A percentile compares a stretch with the other conserved stretches of the same genome.
Conservation (phyloP, 92 coral and sea anemone species). For the Palythoa grandiflora region DNA sequence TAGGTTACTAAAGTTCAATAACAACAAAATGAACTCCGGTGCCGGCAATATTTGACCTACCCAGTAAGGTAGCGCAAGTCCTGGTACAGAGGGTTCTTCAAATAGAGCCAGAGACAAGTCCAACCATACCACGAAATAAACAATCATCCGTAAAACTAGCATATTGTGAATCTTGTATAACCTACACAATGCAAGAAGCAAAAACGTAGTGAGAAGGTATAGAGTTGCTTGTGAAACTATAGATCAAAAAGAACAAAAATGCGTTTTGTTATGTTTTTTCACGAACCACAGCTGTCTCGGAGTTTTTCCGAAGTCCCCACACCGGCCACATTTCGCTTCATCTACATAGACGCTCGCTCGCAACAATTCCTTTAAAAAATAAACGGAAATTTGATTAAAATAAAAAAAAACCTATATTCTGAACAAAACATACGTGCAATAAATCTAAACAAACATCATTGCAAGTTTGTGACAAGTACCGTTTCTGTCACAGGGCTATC, state of each 20-base stretch:
- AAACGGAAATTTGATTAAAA: neutral
- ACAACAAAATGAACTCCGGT: neutral
- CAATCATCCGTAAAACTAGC: conserved; percentile 64
- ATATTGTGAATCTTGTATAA: conserved; percentile 86
- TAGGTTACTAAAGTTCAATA: neutral
- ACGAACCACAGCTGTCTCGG: conserved; percentile 78
- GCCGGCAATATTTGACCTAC: conserved; percentile 50
- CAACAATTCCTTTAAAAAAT: conserved; percentile 73
- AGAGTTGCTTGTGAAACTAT: neutral
- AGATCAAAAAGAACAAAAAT: neutral
- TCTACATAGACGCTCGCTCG: conserved; percentile 85
- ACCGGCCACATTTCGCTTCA: conserved; percentile 93
- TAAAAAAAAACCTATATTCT: neutral
- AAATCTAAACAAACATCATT: conserved; percentile 24
- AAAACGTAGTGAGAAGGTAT: neutral
- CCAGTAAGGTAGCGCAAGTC: conserved; percentile 91
- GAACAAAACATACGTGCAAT: neutral
- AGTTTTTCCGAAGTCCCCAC: conserved; percentile 83
- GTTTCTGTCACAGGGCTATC: conserved; percentile 61
- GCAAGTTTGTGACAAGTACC: conserved; percentile 61
- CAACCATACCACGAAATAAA: conserved; percentile 79
- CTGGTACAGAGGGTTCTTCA: conserved; percentile 91
- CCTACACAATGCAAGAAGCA: conserved; percentile 37
- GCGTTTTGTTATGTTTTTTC: neutral
- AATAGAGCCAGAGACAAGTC: conserved; percentile 84